Conservation (phyloP, 2,888 invertebrate species). For the Pandemis heparana region DNA sequence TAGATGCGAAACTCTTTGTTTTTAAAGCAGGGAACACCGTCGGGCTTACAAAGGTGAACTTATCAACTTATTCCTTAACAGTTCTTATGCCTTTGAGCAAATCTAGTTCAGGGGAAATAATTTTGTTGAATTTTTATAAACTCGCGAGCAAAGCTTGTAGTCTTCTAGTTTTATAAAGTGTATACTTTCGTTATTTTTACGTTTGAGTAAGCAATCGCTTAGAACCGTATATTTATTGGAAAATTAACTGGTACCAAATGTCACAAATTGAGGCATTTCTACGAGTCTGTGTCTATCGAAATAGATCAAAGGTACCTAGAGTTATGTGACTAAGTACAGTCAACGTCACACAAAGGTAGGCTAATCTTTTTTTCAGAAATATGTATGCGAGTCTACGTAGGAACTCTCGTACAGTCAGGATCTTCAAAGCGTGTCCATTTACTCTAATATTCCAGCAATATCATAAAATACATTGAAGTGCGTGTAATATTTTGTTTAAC, state of each 20-base stretch:
- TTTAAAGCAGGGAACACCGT: not conserved
- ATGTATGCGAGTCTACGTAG: too few species aligned
- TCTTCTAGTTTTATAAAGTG: not conserved
- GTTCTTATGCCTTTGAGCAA: not conserved
- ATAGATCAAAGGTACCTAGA: too few species aligned
- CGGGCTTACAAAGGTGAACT: not conserved
- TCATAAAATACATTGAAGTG: too few species aligned
- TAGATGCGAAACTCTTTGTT: not conserved
- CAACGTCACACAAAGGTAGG: too few species aligned
- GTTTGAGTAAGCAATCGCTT: not conserved
- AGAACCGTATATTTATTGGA: conserved; percentile 30
- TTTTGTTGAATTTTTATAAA: not conserved
- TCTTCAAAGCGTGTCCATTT: too few species aligned
- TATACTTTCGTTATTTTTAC: not conserved
- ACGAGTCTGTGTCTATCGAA: not conserved
- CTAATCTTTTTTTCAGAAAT: too few species aligned
- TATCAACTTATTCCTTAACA: not conserved
- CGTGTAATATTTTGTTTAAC: too few species aligned
- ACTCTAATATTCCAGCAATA: too few species aligned
- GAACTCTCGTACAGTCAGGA: too few species aligned
- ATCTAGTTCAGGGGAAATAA: not conserved
- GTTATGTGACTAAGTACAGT: too few species aligned
- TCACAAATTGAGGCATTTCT: not conserved
- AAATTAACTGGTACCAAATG: conserved; percentile 16
- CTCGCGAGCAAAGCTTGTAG: not conserved